Evolutionary conservation across 92 coral and sea anemone genomes (phyloP), one percentile per base, ranked within the genome.

Genomic region (Epizoanthus illoricatus): DNA sequence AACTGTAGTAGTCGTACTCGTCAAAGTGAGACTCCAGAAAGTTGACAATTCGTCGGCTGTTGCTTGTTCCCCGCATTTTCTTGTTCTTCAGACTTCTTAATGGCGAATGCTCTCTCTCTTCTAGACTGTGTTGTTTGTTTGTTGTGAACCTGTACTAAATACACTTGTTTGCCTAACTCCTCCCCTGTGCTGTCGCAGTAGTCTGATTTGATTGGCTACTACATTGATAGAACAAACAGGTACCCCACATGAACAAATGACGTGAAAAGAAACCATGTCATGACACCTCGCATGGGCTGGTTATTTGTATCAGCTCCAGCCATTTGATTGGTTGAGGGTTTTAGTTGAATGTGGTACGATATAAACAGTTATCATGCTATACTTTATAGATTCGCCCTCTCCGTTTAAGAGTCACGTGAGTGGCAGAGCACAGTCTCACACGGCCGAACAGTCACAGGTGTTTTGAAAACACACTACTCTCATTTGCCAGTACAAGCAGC

Each of bases 1-100:
- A 92, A 69, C 85, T 94, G 74, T 93, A 94, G 65, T 93, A 73
- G 13, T 94, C 98, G 47, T 93, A 94, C 57, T 94, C 94, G 79
- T 94, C 98, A 68, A 94, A 76, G 56, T 84, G 82, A 28, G 85
- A 87, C 81, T 93, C 97, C 57, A 85, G 86, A 24, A 66, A 63
- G 62, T 80, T 76, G 5, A 75, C 40, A 39, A 91, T 5, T 21
- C 97, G 89, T 36, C 97, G 88, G 43, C 86, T 70, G 24, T 84
- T 69, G 57, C 92, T 88, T 4, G 72, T 71, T 49, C 97, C 97
- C 60, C 74, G 84, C 97, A 93, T 93, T 28, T 65, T 76, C 36
- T n/a, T 24, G 21, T 3, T 62, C 5, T 6, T 55, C 86, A 10
- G 56, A 52, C 56, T 52, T 52, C 52, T 65, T 12, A 60, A n/a